phyloP scores from a whole-genome alignment of 2,113 vertebrate genomes.

The Cyanistes caeruleus region DNA sequence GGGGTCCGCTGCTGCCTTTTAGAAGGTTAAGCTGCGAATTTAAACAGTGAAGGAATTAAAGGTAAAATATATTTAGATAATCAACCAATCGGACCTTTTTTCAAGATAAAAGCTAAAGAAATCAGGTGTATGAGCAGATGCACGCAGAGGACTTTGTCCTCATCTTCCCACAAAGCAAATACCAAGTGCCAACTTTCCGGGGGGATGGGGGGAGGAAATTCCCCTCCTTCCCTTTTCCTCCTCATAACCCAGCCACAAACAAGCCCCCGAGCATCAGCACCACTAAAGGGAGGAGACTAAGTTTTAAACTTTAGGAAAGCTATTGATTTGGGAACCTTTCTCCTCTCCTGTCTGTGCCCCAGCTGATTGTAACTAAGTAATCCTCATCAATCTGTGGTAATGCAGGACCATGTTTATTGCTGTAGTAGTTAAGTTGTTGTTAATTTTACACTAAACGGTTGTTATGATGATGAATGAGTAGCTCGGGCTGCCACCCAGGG shows the following conservation, averaged over 20 bases:
- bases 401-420: constrained; percentile 74
- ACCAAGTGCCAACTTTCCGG: constrained; percentile 8
- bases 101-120: neutral
- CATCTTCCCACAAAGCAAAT: constrained; percentile 43
- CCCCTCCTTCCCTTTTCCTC: neutral
- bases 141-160: constrained; percentile 43
- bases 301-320: constrained; percentile 35
- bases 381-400: constrained; percentile 74
- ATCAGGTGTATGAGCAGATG: neutral
- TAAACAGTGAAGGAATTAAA: neutral
- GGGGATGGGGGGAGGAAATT: neutral
- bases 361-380: constrained; percentile 70
- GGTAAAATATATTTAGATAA: neutral
- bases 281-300: neutral
- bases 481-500: constrained; percentile 64
- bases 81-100: neutral
- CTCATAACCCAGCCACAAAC: neutral
- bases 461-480: constrained; percentile 79
- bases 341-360: neutral
- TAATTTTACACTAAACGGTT: constrained; percentile 82
- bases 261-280: neutral
- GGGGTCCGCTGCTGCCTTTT: neutral
- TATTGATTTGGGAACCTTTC: constrained; percentile 22
- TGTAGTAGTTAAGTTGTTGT: constrained; percentile 79
- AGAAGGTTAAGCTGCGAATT: neutral